These are phyloP conservation scores for Prosapia bicincta DNA, from an alignment of 2,888 invertebrate species.

Conservation along the genomic window DNA sequence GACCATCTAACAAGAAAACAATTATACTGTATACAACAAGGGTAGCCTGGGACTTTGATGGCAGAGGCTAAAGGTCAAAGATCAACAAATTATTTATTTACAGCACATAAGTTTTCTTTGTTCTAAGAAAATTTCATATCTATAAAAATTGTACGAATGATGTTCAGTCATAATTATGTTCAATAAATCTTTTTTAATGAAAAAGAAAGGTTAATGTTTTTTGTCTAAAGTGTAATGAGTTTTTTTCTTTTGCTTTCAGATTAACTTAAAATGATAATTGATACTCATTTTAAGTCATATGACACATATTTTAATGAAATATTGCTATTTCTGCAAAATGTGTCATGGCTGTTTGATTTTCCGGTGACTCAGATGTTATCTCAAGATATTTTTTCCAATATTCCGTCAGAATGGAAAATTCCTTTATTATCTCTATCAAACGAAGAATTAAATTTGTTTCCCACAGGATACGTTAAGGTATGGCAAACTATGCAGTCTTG, in stretches of 20 bases:
- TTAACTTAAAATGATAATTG: neutral
- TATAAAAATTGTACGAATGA: no score
- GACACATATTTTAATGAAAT: neutral
- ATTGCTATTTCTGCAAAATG: neutral
- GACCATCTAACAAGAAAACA: no score
- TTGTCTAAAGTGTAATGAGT: no score
- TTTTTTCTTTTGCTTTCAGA: neutral
- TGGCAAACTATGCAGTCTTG: neutral
- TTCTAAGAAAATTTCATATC: no score
- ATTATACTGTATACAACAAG: no score
- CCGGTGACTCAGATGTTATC: slow-evolving; percentile 10
- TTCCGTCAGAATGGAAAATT: slow-evolving; percentile 6
- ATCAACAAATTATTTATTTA: no score
- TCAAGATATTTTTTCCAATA: slow-evolving; percentile 4
- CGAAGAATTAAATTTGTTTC: slow-evolving; percentile 14
- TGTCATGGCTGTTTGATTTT: slow-evolving; percentile 5
- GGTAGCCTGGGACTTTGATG: no score
- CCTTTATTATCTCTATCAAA: neutral
- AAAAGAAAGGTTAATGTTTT: no score
- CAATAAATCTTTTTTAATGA: no score
- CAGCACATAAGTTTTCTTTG: no score
- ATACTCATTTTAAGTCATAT: neutral
- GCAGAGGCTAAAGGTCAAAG: no score
- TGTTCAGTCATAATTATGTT: no score
- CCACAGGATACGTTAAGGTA: slow-evolving; percentile 15